A percentile compares a stretch with the other conserved stretches of the same genome.
phyloP scores from a whole-genome alignment of 2,888 invertebrate species.

The Quadroppia sp. region DNA sequence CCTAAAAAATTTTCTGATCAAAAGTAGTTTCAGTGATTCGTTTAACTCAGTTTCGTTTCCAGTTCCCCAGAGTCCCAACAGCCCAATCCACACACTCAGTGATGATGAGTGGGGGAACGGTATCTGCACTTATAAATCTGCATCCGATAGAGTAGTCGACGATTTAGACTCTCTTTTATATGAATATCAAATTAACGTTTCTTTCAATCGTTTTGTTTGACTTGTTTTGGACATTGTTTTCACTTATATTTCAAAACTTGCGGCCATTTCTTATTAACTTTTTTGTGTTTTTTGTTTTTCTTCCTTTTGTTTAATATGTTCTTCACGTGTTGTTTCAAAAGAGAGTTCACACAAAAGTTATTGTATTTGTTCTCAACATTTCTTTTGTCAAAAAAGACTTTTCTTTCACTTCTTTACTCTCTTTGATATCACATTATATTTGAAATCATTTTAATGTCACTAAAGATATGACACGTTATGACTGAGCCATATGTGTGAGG shows the following conservation, averaged over 20 bases:
- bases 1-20: conserved; percentile 24
- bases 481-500: conserved; percentile 29
- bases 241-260: not conserved
- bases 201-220: not conserved
- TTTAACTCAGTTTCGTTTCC: conserved; percentile 32
- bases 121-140: not conserved
- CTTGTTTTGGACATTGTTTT: not conserved
- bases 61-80: not conserved
- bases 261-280: not conserved
- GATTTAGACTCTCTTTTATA: not conserved
- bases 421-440: not conserved
- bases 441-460: conserved; percentile 1
- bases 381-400: conserved; percentile 4
- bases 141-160: conserved; percentile 4
- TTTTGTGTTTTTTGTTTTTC: not conserved
- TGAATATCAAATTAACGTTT: conserved; percentile 32
- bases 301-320: conserved; percentile 8
- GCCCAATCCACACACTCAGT: not conserved
- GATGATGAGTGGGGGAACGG: not conserved
- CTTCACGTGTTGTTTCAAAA: conserved; percentile 22
- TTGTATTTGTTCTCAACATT: conserved; percentile 12
- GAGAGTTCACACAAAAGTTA: not conserved
- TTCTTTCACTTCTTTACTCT: not conserved
- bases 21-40: conserved; percentile 22
- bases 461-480: conserved; percentile 25